A percentile compares a stretch with the other conserved stretches of the same genome.
Evolutionary conservation across 2,797 vertebrate genomes (phyloP).

Genomic region (Syngnathus acus): DNA sequence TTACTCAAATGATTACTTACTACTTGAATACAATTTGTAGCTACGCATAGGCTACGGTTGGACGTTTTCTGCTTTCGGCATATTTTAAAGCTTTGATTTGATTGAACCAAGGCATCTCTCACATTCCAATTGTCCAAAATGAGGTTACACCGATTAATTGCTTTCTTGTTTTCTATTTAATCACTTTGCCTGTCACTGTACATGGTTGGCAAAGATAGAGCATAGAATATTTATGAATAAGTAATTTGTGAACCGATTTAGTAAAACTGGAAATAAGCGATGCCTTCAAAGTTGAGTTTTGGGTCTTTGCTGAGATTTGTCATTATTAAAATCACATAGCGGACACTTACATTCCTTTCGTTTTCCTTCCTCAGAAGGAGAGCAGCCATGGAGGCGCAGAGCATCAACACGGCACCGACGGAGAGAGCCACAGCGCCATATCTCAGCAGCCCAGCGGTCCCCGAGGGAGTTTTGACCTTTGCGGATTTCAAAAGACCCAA

Average conservation of each 20-base stretch:
- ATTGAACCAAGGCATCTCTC: not conserved
- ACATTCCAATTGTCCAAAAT: not conserved
- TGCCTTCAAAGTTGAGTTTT: not conserved
- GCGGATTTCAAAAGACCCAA: conserved; percentile 20
- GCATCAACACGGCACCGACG: conserved; percentile 70
- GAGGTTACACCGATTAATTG: not conserved
- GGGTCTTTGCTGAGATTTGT: conserved; percentile 8
- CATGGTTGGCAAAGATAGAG: not conserved
- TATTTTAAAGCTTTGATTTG: not conserved
- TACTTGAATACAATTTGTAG: no score
- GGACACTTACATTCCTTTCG: conserved; percentile 78
- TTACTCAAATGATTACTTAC: no score
- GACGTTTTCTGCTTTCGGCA: not conserved
- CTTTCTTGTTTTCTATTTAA: not conserved
- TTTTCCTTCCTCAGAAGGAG: conserved; percentile 86
- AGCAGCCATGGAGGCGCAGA: conserved; percentile 81
- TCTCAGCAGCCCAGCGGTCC: conserved; percentile 64
- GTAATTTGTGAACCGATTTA: no score
- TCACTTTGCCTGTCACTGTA: not conserved
- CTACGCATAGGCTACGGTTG: not conserved
- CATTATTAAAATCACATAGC: not conserved
- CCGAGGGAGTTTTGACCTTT: conserved; percentile 65
- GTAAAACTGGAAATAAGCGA: not conserved
- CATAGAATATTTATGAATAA: not conserved
- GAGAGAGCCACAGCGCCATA: conserved; percentile 74